These are phyloP conservation scores for Brachyistius frenatus DNA, from an alignment of 2,113 vertebrate species.

Conservation along the genomic window DNA sequence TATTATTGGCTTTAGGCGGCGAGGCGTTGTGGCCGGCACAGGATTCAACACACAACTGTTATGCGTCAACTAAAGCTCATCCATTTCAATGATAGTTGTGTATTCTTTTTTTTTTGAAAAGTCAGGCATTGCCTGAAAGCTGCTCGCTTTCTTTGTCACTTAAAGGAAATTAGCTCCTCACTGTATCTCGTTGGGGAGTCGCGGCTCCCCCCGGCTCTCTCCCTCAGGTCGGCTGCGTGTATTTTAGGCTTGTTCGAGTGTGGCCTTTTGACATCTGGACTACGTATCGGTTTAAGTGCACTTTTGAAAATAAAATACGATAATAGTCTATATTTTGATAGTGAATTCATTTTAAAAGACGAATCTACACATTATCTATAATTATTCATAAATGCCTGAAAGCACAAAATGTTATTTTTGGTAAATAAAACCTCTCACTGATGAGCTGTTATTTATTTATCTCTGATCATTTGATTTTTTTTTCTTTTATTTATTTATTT, in stretches of 20 bases:
- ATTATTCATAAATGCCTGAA: background rate
- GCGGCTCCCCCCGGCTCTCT: constrained; percentile 11
- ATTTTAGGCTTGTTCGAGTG: constrained; percentile 62
- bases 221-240: constrained; percentile 57
- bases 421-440: background rate
- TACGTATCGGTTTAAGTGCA: constrained; percentile 8
- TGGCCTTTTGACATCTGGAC: constrained; percentile 69
- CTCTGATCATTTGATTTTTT: too few species aligned
- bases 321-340: background rate
- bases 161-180: constrained; percentile 66
- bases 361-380: background rate
- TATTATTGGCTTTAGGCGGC: constrained; percentile 56
- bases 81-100: constrained; percentile 68
- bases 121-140: constrained; percentile 16
- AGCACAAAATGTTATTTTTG: background rate
- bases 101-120: constrained; percentile 55
- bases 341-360: background rate
- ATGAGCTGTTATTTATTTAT: too few species aligned
- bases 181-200: constrained; percentile 73
- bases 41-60: constrained; percentile 53
- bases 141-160: constrained; percentile 62
- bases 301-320: background rate
- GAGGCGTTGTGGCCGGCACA: constrained; percentile 21
- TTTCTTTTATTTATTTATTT: background rate
- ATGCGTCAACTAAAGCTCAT: constrained; percentile 62